Evolutionary conservation across 1,140 invertebrate species (phyloP), one percentile per base, ranked within the genome.

Genomic region (Platyscapa corneri): DNA sequence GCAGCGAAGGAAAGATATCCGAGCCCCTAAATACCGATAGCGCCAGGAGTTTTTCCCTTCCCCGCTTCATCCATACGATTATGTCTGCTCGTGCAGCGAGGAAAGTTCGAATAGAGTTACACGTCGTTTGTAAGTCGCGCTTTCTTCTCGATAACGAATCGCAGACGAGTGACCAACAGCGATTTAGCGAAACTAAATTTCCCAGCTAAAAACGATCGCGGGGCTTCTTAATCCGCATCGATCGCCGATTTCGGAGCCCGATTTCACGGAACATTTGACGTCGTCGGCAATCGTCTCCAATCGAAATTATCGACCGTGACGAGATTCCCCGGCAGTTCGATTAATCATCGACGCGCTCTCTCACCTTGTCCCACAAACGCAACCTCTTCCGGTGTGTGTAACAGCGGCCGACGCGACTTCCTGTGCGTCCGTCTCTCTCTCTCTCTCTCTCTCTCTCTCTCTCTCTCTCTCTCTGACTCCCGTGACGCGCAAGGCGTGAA

Each of bases 341-440:
- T 74, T 82, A 30, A 72, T 75, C 72, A 76, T 64, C 72, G 39
- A 16, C 23, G 81, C 81, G 42, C 64, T 88, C 32, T 70, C 86
- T 89, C 88, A 88, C 90, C 90, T 89, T 90, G 89, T 83, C 86
- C 90, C 53, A 90, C 88, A 90, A 89, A 3, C 46, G 70, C 81
- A 53, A 60, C 70, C 30, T 53, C 81, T 72, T 75, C 70, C 53
- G 46, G 70, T 34, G 80, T 37, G 30, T 32, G 37, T 39, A 56
- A 82, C 39, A 37, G 34, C 37, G 67, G 3, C 23, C 34, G 34
- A 78, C 49, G 49, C 49, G 49, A 53, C 49, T 14, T 53, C 49
- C 49, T 16, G 49, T 53, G n/a, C n/a, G n/a, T n/a, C 12, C 42
- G 42, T 7, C 42, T 46, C 42, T 46, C 23, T 60, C 20, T 23